Evolutionary conservation across 2,113 vertebrate genomes (phyloP), one percentile per base, ranked within the genome.

Genomic region (Neogobius melanostomus): DNA sequence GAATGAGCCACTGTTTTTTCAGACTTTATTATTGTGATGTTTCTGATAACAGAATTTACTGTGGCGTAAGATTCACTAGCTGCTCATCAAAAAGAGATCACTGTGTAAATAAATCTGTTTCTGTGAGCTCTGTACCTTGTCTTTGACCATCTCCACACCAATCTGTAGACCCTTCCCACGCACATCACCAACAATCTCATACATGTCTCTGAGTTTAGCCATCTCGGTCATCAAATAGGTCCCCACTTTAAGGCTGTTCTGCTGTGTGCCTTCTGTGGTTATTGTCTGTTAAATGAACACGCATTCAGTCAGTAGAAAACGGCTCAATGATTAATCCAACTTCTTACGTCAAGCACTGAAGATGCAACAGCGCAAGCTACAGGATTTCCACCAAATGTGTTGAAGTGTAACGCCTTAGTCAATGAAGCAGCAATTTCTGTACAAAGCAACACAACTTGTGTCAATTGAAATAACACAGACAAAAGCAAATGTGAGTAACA

Each of bases 161-260:
- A 99, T 93, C 92, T 93, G 92, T 60, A 99, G 94, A 59, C 98
- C 97, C 83, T 98, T 98, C 56, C 98, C 97, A 51, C 98, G 93
- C 50, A 99, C 94, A 11, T 99, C 98, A 28, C 98, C 97, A 5
- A 99, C 61, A 1, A 97, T 93, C 76, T 98, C 93, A 0, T 95
- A 96, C 66, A 94, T 92, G 68, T 97, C 93, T 60, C 95, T 90
- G 42, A 98, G 89, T 70, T 97, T 93, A 44, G 95, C 95, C 66
- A 99, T 49, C 82, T 95, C 89, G 12, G 84, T 88, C 43, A 99
- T 72, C 75, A 97, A 71, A 44, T 97, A 89, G 0, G 94, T 97
- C 57, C 98, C 98, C 47, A 98, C 92, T 0, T 89, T 68, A 2
- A 89, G 82, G 65, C 94, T 92, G 82, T 91, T 96, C 73, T 95